Conservation (phyloP, 2,797 vertebrate genomes). For the Bucorvus abyssinicus region DNA sequence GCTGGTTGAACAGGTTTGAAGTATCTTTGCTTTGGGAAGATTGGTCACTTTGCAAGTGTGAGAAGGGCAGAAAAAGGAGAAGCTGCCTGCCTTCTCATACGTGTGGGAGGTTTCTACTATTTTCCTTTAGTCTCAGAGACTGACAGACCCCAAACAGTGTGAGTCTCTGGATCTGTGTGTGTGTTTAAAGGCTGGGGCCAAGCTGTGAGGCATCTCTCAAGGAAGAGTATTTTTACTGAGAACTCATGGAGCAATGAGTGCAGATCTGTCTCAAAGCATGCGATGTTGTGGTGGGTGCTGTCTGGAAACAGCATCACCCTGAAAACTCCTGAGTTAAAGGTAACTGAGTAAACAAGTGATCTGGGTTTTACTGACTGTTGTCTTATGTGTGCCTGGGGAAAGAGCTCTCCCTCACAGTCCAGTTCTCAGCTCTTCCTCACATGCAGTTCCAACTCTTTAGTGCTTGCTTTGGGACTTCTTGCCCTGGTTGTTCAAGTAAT, state of each 20-base stretch:
- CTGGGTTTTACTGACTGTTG: neutral
- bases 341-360: neutral
- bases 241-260: neutral
- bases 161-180: neutral
- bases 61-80: neutral
- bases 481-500: neutral
- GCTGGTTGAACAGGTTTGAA: neutral
- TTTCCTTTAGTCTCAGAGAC: neutral
- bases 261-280: neutral
- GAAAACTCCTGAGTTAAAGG: neutral
- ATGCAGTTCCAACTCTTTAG: neutral
- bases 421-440: neutral
- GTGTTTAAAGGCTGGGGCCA: neutral
- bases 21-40: neutral
- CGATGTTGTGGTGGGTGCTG: neutral
- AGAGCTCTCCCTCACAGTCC: neutral
- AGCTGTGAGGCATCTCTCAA: neutral
- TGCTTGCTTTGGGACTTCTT: neutral
- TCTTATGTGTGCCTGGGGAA: neutral
- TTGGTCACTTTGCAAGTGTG: neutral
- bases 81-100: rapidly evolving
- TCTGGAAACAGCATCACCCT: neutral
- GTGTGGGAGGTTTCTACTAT: neutral
- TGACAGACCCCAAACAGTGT: neutral
- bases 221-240: neutral